These are phyloP conservation scores for Sminthurides bifidus DNA, from an alignment of 1,140 invertebrate genomes.

Conservation along the genomic window DNA sequence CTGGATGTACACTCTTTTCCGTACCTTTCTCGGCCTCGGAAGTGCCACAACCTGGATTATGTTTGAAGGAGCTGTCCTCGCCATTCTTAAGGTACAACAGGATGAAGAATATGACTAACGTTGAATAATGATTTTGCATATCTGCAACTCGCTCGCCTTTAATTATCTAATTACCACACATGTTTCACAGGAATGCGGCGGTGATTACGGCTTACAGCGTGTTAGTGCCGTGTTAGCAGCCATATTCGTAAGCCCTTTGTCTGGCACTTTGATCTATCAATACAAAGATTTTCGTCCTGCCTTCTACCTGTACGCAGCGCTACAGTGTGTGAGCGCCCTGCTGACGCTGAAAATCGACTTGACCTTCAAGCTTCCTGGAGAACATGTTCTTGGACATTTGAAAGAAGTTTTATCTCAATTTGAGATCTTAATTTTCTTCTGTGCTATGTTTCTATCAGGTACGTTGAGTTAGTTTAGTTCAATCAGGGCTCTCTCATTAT, in stretches of 20 bases:
- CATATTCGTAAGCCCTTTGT: conserved; percentile 65
- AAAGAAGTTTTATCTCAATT: conserved; percentile 54
- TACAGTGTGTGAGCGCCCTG: conserved; percentile 53
- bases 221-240: conserved; percentile 63
- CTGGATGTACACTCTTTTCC: conserved; percentile 58
- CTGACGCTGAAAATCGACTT: conserved; percentile 61
- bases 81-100: conserved; percentile 50
- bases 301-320: conserved; percentile 61
- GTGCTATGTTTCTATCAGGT: conserved; percentile 62
- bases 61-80: conserved; percentile 70
- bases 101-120: background rate
- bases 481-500: background rate
- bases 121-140: background rate
- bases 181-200: conserved; percentile 44
- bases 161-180: background rate
- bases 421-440: conserved; percentile 58
- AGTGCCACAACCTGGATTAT: conserved; percentile 64
- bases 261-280: conserved; percentile 51
- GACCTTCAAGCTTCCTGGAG: conserved; percentile 61
- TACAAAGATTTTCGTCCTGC: conserved; percentile 51
- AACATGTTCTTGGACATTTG: conserved; percentile 58
- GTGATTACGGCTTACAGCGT: conserved; percentile 65
- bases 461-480: conserved; percentile 29
- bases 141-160: background rate
- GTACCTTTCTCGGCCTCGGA: conserved; percentile 53